Conservation (phyloP, 2,888 invertebrate species). For the Uloborus plumipes region DNA sequence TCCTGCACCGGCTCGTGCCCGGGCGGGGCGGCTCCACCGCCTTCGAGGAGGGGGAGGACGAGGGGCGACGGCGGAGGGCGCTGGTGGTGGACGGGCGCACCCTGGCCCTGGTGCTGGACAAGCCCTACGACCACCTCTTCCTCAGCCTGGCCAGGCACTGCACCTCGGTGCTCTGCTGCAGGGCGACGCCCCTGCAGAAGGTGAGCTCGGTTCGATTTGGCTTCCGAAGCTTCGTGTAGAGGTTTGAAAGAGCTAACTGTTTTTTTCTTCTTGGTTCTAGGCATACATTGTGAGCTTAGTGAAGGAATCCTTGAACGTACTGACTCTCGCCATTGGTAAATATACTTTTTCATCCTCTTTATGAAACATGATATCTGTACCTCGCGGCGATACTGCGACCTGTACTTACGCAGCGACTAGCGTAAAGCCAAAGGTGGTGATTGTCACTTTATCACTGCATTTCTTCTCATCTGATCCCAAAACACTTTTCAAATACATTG, state of each 20-base stretch:
- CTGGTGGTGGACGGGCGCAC: constrained; percentile 95
- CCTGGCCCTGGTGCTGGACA: constrained; percentile 89
- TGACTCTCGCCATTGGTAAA: constrained; percentile 90
- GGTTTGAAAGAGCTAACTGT: background rate
- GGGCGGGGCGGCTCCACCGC: constrained; percentile 19
- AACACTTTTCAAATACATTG: no score
- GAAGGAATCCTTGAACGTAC: constrained; percentile 81
- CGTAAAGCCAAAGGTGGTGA: no score
- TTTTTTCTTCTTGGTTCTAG: constrained; percentile 67
- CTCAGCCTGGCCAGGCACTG: constrained; percentile 78
- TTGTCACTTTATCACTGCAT: no score
- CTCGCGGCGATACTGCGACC: no score
- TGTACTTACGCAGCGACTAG: no score
- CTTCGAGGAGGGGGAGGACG: background rate
- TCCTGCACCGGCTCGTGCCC: constrained; percentile 20
- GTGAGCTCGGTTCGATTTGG: constrained; percentile 6
- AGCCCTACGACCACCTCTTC: constrained; percentile 82
- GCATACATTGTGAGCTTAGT: constrained; percentile 79
- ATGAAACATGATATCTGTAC: no score
- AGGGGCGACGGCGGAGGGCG: constrained; percentile 72
- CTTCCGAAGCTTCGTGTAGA: no score
- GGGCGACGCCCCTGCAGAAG: constrained; percentile 66
- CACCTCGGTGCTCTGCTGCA: constrained; percentile 65
- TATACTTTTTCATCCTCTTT: no score
- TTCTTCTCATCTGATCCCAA: no score